Evolutionary conservation across 2,888 invertebrate genomes (phyloP).

Genomic region (Ganaspis brasiliensis): DNA sequence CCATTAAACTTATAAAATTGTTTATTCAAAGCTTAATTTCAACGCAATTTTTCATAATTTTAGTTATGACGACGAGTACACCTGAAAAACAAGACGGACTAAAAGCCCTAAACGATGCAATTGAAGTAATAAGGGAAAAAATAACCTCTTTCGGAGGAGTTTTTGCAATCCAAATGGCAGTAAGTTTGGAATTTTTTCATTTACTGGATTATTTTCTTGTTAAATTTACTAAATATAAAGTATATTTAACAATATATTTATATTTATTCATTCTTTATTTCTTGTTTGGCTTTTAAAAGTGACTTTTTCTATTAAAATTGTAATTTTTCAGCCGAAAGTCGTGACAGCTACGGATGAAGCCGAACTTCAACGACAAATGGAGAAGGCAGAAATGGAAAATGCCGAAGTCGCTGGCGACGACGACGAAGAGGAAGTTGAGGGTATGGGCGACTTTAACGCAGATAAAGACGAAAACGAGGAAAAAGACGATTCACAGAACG

Average conservation of each 20-base stretch:
- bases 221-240: neutral
- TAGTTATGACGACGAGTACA: constrained; percentile 98
- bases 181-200: constrained; percentile 80
- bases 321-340: constrained; percentile 91
- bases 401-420: constrained; percentile 96
- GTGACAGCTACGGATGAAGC: constrained; percentile 99
- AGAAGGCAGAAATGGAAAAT: constrained; percentile 96
- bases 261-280: too few species aligned
- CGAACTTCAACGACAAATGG: constrained; percentile 95
- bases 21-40: too few species aligned
- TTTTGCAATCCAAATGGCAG: constrained; percentile 97
- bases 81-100: constrained; percentile 97
- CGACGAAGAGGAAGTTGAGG: constrained; percentile 90
- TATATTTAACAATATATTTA: too few species aligned
- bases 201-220: neutral
- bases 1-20: too few species aligned
- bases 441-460: constrained; percentile 81
- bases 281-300: too few species aligned
- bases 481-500: constrained; percentile 74
- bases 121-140: constrained; percentile 91
- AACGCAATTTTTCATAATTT: neutral
- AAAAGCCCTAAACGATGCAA: constrained; percentile 93
- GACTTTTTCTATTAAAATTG: neutral
- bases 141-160: constrained; percentile 94
- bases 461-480: constrained; percentile 80